phyloP scores from a whole-genome alignment of 2,888 invertebrate species.

The Rhagium mordax region DNA sequence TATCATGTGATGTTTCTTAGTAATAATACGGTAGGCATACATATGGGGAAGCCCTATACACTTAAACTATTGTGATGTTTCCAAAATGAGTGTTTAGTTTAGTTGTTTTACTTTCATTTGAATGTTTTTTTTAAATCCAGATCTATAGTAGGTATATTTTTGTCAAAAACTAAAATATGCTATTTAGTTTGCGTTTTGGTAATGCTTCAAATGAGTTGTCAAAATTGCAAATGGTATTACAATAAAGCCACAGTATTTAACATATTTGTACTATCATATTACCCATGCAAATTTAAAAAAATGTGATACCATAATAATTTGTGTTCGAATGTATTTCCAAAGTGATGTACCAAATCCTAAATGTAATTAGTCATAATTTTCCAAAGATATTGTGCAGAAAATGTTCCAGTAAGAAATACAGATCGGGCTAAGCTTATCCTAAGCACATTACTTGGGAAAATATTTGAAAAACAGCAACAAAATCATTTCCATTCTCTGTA shows the following conservation, averaged over 20 bases:
- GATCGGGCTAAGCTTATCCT: no score
- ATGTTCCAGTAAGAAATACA: no score
- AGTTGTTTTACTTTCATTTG: background rate
- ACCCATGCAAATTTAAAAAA: no score
- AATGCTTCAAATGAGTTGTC: background rate
- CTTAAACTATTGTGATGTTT: slow-evolving; percentile 4
- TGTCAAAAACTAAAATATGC: background rate
- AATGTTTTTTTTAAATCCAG: background rate
- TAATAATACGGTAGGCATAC: background rate
- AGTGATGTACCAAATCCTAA: background rate
- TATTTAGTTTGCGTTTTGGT: background rate
- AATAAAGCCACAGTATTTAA: background rate
- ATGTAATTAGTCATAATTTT: background rate
- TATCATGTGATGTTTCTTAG: background rate
- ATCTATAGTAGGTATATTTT: background rate
- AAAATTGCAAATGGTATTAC: background rate
- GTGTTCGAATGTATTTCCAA: background rate
- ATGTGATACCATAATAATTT: background rate
- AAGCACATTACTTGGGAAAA: no score
- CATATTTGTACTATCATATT: background rate
- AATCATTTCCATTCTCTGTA: no score
- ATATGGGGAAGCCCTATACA: background rate
- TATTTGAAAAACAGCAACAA: no score
- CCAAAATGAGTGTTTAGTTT: slow-evolving; percentile 3
- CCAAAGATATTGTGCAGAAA: background rate